Evolutionary conservation across 2,888 invertebrate genomes (phyloP).

Genomic region (Philaethria dido): DNA sequence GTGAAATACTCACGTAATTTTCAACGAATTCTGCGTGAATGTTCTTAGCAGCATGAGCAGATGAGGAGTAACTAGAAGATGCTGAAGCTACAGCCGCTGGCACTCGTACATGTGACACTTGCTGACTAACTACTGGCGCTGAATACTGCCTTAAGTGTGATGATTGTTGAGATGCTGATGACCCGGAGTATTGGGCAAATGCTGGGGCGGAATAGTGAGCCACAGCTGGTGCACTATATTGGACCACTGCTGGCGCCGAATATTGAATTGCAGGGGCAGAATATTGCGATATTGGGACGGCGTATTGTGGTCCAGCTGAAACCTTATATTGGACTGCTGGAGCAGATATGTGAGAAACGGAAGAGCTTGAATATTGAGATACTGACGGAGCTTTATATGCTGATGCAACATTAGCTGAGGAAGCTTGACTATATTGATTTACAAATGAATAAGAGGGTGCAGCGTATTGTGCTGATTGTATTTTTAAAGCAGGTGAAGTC

Average conservation of each 20-base stretch:
- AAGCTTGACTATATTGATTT: conserved; percentile 44
- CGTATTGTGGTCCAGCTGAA: conserved; percentile 44
- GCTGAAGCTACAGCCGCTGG: conserved; percentile 49
- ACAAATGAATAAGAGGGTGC: conserved; percentile 49
- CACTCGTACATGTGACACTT: conserved; percentile 38
- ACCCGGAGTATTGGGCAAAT: conserved; percentile 43
- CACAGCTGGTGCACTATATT: conserved; percentile 46
- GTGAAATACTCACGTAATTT: conserved; percentile 83
- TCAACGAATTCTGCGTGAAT: conserved; percentile 85
- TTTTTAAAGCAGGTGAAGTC: conserved; percentile 64
- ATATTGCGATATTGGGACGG: conserved; percentile 49
- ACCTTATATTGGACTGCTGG: conserved; percentile 48
- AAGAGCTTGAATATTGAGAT: conserved; percentile 45
- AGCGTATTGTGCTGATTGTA: conserved; percentile 49
- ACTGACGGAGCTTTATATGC: conserved; percentile 48
- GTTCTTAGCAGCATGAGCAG: conserved; percentile 72
- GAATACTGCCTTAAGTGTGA: conserved; percentile 40
- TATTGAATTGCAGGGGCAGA: conserved; percentile 48
- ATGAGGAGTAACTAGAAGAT: conserved; percentile 44
- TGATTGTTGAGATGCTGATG: conserved; percentile 30
- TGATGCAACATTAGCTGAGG: conserved; percentile 45
- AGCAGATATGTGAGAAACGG: conserved; percentile 49
- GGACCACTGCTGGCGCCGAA: conserved; percentile 48
- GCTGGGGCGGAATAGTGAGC: conserved; percentile 41
- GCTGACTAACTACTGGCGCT: conserved; percentile 39